Percentiles rank a stretch among this genome's conserved stretches.
These are phyloP conservation scores for Melanotaenia maccullochi DNA, from an alignment of 2,797 vertebrate species.

Conservation along the genomic window DNA sequence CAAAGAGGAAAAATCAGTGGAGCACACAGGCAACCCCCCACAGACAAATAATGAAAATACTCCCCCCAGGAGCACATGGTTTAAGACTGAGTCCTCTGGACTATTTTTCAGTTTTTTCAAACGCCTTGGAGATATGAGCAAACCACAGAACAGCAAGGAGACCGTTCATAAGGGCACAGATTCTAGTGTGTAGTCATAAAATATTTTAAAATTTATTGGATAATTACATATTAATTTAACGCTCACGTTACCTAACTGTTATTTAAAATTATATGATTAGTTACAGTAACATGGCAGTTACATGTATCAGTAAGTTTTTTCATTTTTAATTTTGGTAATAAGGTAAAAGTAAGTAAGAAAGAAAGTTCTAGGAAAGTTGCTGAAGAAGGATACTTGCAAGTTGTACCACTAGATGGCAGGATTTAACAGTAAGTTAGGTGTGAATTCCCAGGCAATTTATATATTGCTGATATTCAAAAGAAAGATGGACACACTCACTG, in stretches of 20 bases:
- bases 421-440: constrained; percentile 28
- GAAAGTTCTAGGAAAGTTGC: constrained; percentile 8
- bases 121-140: constrained; percentile 76
- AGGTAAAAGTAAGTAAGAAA: constrained; percentile 3
- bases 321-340: constrained; percentile 1
- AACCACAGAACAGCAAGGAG: constrained; percentile 62
- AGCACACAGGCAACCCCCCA: constrained; percentile 4
- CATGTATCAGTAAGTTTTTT: not conserved
- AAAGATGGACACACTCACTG: constrained; percentile 8
- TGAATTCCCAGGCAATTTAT: constrained; percentile 11
- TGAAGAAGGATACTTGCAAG: constrained; percentile 13
- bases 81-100: constrained; percentile 66
- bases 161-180: constrained; percentile 35
- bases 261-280: not conserved
- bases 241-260: constrained; percentile 5
- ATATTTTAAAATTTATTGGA: not conserved
- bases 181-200: constrained; percentile 51
- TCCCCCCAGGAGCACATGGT: constrained; percentile 50
- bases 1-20: constrained; percentile 27
- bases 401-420: constrained; percentile 70
- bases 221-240: constrained; percentile 11
- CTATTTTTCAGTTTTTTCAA: constrained; percentile 79
- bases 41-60: constrained; percentile 45
- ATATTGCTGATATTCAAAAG: constrained; percentile 25
- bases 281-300: not conserved